Evolutionary conservation across 2,888 invertebrate genomes (phyloP).

Genomic region (Hirtodrosophila duncani): DNA sequence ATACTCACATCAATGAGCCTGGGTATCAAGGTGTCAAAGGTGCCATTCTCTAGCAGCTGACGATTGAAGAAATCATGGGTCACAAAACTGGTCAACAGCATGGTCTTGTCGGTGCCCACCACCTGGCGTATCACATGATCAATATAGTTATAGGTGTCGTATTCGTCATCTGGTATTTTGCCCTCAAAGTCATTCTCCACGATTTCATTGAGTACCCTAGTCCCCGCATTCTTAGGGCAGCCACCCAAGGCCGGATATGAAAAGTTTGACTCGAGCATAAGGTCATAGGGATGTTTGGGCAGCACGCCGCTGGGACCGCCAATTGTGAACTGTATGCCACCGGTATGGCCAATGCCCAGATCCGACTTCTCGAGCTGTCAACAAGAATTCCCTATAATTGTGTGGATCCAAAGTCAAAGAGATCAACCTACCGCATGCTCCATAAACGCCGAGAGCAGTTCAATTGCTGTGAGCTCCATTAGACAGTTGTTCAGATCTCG

Average conservation of each 20-base stretch:
- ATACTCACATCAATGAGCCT: slow-evolving; percentile 79
- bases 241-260: slow-evolving; percentile 76
- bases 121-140: slow-evolving; percentile 73
- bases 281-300: slow-evolving; percentile 74
- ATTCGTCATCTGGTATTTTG: slow-evolving; percentile 73
- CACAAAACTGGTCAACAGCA: slow-evolving; percentile 77
- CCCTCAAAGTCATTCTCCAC: slow-evolving; percentile 74
- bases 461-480: slow-evolving; percentile 65
- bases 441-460: slow-evolving; percentile 70
- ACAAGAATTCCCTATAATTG: neutral
- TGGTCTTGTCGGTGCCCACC: slow-evolving; percentile 78
- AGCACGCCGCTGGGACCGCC: slow-evolving; percentile 76
- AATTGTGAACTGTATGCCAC: slow-evolving; percentile 75
- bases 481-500: slow-evolving; percentile 72
- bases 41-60: slow-evolving; percentile 76
- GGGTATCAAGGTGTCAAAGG: slow-evolving; percentile 78
- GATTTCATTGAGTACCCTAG: slow-evolving; percentile 72
- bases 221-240: slow-evolving; percentile 74
- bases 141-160: slow-evolving; percentile 70
- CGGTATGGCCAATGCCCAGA: slow-evolving; percentile 72
- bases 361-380: slow-evolving; percentile 67
- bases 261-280: slow-evolving; percentile 66
- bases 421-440: slow-evolving; percentile 65
- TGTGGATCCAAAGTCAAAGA: neutral
- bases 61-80: slow-evolving; percentile 78